Base-by-base conservation (phyloP, 2,797 vertebrate species). In the Cossypha caffra region DNA sequence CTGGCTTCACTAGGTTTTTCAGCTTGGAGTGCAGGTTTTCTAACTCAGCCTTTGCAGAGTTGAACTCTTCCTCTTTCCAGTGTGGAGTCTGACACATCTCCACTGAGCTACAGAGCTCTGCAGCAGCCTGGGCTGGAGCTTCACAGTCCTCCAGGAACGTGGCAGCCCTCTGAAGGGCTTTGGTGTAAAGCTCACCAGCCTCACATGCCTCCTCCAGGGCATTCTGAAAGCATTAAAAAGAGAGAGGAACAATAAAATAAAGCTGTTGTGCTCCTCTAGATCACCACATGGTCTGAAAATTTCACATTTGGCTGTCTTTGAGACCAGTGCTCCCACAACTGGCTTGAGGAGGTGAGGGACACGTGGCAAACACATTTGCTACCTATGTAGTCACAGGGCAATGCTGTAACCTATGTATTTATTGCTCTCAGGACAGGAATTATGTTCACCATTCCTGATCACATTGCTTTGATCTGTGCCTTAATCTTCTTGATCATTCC, bases 51-150 rank as follows among this genome's bases (percentile, higher is more conserved):
- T 98, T 51, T 13, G 98, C 87, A 37, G 95, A 96, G 68, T 98
- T 98, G 86, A 99, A 97, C n/a, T 98, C 98, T 47, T 98, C 95
- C 83, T 98, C 97, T 47, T 98, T 95, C 3, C 40, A 51, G 43
- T 38, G 97, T 35, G 37, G 96, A 57, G 76, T 88, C 18, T 96
- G 97, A 61, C 90, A 95, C 16, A 97, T 90, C 31, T 98, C 94
- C 51, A 98, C 91, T 47, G 92, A 98, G 97, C 92, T 75, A 37
- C 96, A 89, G 1, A 97, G 80, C 10, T 98, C 96, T 58, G 98
- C 96, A 26, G 94, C 64, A 0, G 96, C 97, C 20, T 97, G 83
- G 43, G 98, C 51, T 28, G 84, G 90, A 47, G 93, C 86, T 95
- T 98, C 98, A 0, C 93, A 92, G 68, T 97, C 97, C 29, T 95